Percentiles rank a stretch among this genome's conserved stretches.
Evolutionary conservation across 92 coral and sea anemone species (phyloP).

Genomic region (Epizoanthus scotinus): DNA sequence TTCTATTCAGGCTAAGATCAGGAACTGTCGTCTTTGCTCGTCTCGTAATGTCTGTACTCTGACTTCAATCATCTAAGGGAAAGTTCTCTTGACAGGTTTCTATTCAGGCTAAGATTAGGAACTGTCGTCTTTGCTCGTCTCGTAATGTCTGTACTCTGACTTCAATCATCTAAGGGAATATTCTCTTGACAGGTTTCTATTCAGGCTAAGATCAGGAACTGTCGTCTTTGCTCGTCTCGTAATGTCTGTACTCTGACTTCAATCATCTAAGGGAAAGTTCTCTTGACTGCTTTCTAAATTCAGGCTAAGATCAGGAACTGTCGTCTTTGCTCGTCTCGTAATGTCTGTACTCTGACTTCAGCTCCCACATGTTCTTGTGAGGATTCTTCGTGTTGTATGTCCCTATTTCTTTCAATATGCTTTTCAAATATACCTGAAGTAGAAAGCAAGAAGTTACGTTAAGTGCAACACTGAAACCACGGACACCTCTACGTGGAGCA

Average conservation of each 20-base stretch:
- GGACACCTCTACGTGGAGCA: no score
- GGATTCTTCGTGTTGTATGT: conserved; percentile 96
- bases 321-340: conserved; percentile 65
- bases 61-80: background rate
- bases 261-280: no score
- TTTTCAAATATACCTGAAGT: conserved; percentile 86
- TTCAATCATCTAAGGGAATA: background rate
- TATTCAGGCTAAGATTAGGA: background rate
- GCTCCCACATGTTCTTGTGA: conserved; percentile 99
- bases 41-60: background rate
- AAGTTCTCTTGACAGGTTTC: background rate
- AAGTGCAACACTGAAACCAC: no score
- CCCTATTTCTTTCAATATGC: conserved; percentile 87
- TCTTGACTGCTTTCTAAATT: no score
- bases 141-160: background rate
- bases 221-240: conserved; percentile 58
- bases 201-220: conserved; percentile 17
- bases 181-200: background rate
- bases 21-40: no score
- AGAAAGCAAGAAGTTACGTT: no score
- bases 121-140: no score
- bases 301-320: conserved; percentile 11
- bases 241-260: conserved; percentile 96
- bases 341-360: conserved; percentile 96
- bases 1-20: background rate